Conservation (phyloP, 2,113 vertebrate genomes). For the Pangasianodon hypophthalmus region DNA sequence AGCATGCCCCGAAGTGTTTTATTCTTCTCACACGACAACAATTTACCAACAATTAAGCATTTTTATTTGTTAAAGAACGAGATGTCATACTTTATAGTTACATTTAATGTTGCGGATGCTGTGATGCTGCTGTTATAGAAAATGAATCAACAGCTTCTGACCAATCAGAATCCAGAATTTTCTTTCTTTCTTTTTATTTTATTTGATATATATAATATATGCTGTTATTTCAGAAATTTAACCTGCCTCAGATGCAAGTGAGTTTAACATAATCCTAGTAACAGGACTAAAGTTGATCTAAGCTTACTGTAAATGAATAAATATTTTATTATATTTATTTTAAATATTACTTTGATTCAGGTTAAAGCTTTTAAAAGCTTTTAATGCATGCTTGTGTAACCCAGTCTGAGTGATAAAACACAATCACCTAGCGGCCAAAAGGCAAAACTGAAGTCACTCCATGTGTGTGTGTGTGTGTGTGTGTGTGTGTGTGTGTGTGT, state of each 20-base stretch:
- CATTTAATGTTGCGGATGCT: too few relatives aligned
- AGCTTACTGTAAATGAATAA: background rate
- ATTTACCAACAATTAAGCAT: too few relatives aligned
- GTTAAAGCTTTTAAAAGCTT: background rate
- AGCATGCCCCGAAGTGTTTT: too few relatives aligned
- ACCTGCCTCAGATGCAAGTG: too few relatives aligned
- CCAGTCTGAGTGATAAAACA: background rate
- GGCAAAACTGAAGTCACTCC: too few relatives aligned
- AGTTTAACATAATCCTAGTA: background rate
- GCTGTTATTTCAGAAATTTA: too few relatives aligned
- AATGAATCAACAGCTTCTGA: too few relatives aligned
- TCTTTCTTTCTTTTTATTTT: background rate
- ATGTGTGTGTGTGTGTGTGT: background rate
- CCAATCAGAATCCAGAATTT: background rate
- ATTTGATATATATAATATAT: too few relatives aligned
- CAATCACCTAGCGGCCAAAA: background rate
- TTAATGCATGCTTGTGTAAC: background rate
- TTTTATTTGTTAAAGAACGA: too few relatives aligned
- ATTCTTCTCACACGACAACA: too few relatives aligned
- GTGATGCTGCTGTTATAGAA: too few relatives aligned
- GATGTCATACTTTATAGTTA: too few relatives aligned
- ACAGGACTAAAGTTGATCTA: background rate
- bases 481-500: background rate
- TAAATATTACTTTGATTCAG: background rate
- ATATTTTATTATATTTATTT: background rate